phyloP scores from a whole-genome alignment of 2,113 vertebrate genomes.

The Ptilonorhynchus violaceus region DNA sequence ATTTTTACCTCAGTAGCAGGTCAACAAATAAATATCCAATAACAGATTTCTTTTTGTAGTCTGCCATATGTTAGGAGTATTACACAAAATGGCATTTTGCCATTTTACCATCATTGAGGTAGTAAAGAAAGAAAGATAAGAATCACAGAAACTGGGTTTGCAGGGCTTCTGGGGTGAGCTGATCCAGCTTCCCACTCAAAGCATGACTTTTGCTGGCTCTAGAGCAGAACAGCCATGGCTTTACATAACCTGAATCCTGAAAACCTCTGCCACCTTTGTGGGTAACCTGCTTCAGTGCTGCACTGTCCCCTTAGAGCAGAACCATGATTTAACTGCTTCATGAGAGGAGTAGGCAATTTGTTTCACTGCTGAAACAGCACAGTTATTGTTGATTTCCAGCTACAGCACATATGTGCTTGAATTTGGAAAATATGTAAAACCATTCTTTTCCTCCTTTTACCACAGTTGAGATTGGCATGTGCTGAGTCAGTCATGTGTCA shows the following conservation, averaged over 20 bases:
- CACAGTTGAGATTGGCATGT: background rate
- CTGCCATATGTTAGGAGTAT: background rate
- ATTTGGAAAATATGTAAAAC: background rate
- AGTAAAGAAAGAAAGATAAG: background rate
- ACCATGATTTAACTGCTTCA: background rate
- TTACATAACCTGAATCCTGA: background rate
- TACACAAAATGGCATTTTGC: background rate
- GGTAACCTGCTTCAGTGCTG: background rate
- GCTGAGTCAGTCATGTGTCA: background rate
- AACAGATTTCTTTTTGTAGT: background rate
- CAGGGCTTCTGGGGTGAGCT: background rate
- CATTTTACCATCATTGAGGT: background rate
- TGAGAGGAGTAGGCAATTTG: background rate
- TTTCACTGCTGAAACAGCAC: background rate
- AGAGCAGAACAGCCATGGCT: background rate
- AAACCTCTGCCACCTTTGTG: background rate
- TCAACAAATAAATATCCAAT: background rate
- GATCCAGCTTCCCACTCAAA: accelerated
- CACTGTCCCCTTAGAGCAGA: background rate
- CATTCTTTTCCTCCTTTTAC: background rate
- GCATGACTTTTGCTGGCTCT: accelerated
- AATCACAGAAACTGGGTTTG: background rate
- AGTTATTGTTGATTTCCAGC: background rate
- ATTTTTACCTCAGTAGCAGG: background rate
- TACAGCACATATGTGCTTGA: background rate